Evolutionary conservation across 2,113 vertebrate species (phyloP).

Genomic region (Oncorhynchus clarkii): DNA sequence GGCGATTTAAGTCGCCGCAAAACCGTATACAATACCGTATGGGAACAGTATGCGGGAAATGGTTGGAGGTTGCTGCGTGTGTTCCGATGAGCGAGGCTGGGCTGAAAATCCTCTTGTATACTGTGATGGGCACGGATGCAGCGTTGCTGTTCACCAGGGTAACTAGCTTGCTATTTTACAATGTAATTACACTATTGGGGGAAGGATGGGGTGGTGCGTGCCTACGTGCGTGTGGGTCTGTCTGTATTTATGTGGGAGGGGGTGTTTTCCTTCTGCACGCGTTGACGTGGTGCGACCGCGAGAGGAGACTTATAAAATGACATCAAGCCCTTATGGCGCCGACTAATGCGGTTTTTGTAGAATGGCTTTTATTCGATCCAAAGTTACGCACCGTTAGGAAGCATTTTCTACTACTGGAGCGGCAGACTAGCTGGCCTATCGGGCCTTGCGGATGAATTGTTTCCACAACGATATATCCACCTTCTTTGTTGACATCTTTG

Average conservation of each 20-base stretch:
- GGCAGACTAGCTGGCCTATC: slow-evolving; percentile 60
- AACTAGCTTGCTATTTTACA: slow-evolving; percentile 56
- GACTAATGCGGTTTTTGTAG: slow-evolving; percentile 73
- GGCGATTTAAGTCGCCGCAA: slow-evolving; percentile 51
- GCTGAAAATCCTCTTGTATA: slow-evolving; percentile 93
- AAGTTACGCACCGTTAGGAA: slow-evolving; percentile 38
- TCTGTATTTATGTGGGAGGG: slow-evolving; percentile 37
- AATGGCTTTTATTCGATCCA: slow-evolving; percentile 25
- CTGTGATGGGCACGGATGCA: slow-evolving; percentile 94
- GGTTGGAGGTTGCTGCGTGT: slow-evolving; percentile 95
- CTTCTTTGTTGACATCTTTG: slow-evolving; percentile 45
- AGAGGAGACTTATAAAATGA: slow-evolving; percentile 41
- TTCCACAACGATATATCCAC: slow-evolving; percentile 34
- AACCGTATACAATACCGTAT: slow-evolving; percentile 63
- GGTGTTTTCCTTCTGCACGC: slow-evolving; percentile 54
- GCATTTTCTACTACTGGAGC: not conserved
- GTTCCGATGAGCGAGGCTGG: slow-evolving; percentile 95
- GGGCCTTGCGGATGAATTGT: slow-evolving; percentile 41
- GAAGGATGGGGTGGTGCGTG: slow-evolving; percentile 30
- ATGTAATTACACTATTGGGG: slow-evolving; percentile 33
- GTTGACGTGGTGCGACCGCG: slow-evolving; percentile 39
- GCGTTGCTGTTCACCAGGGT: slow-evolving; percentile 95
- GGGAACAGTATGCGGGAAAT: slow-evolving; percentile 92
- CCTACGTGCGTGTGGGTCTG: slow-evolving; percentile 54
- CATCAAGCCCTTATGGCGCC: slow-evolving; percentile 45